These are phyloP conservation scores for Coenobita brevimanus DNA, from an alignment of 1,140 invertebrate species.

Conservation along the genomic window DNA sequence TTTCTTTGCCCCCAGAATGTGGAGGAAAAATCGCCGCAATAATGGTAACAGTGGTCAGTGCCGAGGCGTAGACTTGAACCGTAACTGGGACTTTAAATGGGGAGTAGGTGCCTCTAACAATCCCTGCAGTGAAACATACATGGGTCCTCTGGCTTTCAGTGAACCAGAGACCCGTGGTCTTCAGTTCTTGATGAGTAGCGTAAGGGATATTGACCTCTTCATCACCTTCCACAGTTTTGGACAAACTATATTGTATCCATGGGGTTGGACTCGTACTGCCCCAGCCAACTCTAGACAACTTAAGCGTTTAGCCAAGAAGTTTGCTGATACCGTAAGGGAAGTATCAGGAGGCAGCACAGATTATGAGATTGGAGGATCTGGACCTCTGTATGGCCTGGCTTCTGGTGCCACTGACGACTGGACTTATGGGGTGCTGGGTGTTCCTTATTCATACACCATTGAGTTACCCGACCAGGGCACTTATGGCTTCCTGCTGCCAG, in stretches of 20 bases:
- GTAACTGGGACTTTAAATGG: constrained; percentile 70
- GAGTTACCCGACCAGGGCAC: constrained; percentile 84
- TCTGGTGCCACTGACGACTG: constrained; percentile 76
- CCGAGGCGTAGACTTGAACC: constrained; percentile 71
- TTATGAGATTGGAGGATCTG: constrained; percentile 61
- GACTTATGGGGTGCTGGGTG: constrained; percentile 80
- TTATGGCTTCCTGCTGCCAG: constrained; percentile 85
- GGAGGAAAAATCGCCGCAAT: constrained; percentile 70
- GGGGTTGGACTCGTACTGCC: constrained; percentile 81
- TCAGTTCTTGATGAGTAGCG: constrained; percentile 66
- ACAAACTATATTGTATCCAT: constrained; percentile 89
- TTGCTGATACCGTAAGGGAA: constrained; percentile 52
- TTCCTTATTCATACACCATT: constrained; percentile 92
- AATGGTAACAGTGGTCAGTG: constrained; percentile 40
- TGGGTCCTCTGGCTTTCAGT: constrained; percentile 75
- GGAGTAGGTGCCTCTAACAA: constrained; percentile 80
- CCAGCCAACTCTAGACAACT: constrained; percentile 46
- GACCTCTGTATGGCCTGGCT: constrained; percentile 70
- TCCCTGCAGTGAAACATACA: constrained; percentile 76
- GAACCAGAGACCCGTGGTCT: constrained; percentile 72
- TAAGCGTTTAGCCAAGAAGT: constrained; percentile 46
- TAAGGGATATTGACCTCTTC: constrained; percentile 79
- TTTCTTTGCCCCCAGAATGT: constrained; percentile 69
- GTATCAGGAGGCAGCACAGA: constrained; percentile 30
- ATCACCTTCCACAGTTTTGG: constrained; percentile 92